Percentiles rank a stretch among this genome's conserved stretches.
Conservation (phyloP, 2,888 invertebrate species). For the Habrosyne pyritoides region DNA sequence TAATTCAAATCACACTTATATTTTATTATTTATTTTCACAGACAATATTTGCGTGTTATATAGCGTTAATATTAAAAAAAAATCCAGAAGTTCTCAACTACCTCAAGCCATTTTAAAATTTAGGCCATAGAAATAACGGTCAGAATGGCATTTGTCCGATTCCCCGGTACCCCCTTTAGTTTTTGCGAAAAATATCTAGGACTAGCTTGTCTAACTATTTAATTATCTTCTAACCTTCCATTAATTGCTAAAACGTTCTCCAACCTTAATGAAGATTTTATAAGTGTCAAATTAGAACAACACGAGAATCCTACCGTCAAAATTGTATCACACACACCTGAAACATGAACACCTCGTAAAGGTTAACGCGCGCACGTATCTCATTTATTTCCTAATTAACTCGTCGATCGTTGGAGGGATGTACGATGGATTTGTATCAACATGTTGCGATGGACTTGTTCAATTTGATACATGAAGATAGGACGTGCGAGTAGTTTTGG, state of each 20-base stretch:
- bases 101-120: too few species aligned
- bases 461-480: conserved; percentile 22
- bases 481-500: conserved; percentile 12
- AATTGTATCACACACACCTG: neutral
- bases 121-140: too few species aligned
- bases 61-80: too few species aligned
- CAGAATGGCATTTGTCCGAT: too few species aligned
- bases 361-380: conserved; percentile 27
- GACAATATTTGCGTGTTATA: too few species aligned
- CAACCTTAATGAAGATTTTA: neutral
- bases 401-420: conserved; percentile 28
- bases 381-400: conserved; percentile 54
- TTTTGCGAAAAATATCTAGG: too few species aligned
- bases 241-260: neutral
- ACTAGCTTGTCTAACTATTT: too few species aligned
- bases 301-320: neutral
- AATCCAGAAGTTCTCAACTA: too few species aligned
- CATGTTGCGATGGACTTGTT: conserved; percentile 32
- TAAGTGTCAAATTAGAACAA: neutral
- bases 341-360: conserved; percentile 12
- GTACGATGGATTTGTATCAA: conserved; percentile 23
- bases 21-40: too few species aligned
- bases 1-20: too few species aligned
- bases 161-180: too few species aligned
- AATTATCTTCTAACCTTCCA: neutral